Percentiles rank a stretch among this genome's conserved stretches.
phyloP scores from a whole-genome alignment of 2,113 vertebrate genomes.

The Delphinapterus leucas region DNA sequence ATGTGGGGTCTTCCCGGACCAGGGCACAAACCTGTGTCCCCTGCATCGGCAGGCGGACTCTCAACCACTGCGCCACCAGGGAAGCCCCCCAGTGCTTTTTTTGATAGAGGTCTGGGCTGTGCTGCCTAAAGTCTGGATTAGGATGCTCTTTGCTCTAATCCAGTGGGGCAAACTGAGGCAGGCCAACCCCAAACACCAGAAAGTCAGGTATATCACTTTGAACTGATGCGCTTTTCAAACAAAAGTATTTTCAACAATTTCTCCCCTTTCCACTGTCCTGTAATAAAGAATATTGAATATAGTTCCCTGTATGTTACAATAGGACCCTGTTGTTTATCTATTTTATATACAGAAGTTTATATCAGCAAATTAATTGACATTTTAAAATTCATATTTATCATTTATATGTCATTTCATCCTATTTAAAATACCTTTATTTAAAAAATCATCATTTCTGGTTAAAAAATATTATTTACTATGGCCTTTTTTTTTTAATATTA shows the following conservation, averaged over 20 bases:
- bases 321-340: not conserved
- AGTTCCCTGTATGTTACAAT: not conserved
- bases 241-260: not conserved
- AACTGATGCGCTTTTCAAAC: not conserved
- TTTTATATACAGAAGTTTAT: not conserved
- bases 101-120: not conserved
- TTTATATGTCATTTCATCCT: not conserved
- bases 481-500: not conserved
- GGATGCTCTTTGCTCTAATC: not conserved
- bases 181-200: slow-evolving; percentile 1
- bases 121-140: not conserved
- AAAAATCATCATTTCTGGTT: not conserved
- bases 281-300: not conserved
- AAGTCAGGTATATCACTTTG: not conserved
- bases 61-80: too few relatives aligned
- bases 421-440: not conserved
- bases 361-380: not conserved
- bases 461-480: not conserved
- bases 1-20: too few relatives aligned
- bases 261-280: fast-evolving
- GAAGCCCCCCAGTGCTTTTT: not conserved
- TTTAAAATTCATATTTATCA: not conserved
- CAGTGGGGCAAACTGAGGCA: not conserved
- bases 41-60: too few relatives aligned
- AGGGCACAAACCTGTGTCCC: too few relatives aligned